phyloP scores from a whole-genome alignment of 2,797 vertebrate genomes.

The Falco columbarius region DNA sequence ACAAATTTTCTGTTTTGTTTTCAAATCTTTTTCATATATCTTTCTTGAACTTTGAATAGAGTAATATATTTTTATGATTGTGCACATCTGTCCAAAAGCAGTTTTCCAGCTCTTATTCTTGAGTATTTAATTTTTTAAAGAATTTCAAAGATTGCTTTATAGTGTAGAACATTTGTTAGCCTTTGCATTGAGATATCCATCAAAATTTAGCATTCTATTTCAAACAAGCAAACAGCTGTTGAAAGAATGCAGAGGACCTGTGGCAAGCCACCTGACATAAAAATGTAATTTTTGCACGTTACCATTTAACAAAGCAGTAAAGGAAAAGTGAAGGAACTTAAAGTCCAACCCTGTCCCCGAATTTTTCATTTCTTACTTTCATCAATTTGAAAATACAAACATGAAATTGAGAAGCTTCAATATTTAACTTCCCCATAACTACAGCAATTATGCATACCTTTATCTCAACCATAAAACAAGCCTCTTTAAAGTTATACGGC shows the following conservation, averaged over 20 bases:
- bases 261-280: not conserved
- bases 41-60: not conserved
- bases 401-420: not conserved
- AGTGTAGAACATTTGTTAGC: not conserved
- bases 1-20: not conserved
- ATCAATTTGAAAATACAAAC: not conserved
- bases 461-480: not conserved
- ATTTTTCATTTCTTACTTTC: constrained; percentile 14
- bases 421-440: not conserved
- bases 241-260: not conserved
- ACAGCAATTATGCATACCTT: not conserved
- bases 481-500: not conserved
- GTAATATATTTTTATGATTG: not conserved
- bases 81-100: not conserved
- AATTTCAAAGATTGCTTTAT: not conserved
- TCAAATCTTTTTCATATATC: not conserved
- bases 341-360: not conserved
- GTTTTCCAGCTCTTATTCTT: not conserved
- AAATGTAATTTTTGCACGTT: not conserved
- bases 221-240: not conserved
- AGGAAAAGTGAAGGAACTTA: not conserved
- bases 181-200: not conserved
- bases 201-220: not conserved
- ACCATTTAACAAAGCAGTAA: not conserved
- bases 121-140: not conserved